Base-by-base conservation (phyloP, 37 sponge, comb jelly and placozoan genomes). In the Lycopodina hypogea region DNA sequence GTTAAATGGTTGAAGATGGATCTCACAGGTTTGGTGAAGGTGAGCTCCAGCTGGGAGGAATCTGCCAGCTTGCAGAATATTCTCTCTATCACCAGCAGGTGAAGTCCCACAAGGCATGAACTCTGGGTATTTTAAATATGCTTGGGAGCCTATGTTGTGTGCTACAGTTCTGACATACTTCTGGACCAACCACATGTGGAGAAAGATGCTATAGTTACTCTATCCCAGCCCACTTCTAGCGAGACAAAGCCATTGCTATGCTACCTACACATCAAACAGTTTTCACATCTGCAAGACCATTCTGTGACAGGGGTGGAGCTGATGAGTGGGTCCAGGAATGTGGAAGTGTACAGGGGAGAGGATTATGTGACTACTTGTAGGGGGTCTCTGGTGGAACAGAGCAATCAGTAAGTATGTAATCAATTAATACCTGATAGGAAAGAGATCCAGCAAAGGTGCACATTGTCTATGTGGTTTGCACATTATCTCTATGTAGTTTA, bases 21-120 rank as follows among this genome's bases (percentile, higher is more conserved):
- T 8, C 30, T 72, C n/a, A 72, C 9, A 28, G 18, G 30, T 0
- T 51, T 26, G 24, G 24, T 77, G 77, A 35, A 39, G 39, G 3
- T 58, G n/a, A 41, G 63, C 6, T 60, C 60, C 30, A 58, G 63
- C 77, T 77, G 77, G 64, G 24, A 63, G 63, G 48, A 61, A 28
- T 45, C 77, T 60, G 42, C 28, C 9, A 45, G 41, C 52, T 30
- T 72, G 42, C 52, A 50, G 52, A 51, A 53, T 72, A 29, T 51
- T 3, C 72, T 72, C 11, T 50, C 48, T 45, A 28, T 72, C 29
- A 50, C 6, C 53, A 72, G 42, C 72, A 72, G 42, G 72, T 72
- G 32, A 32, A 33, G 2, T 65, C 35, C 30, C 1, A 6, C 28
- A 23, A 17, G n/a, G n/a, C 18, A 59, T 3, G 60, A 6, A 23